Percentiles rank a stretch among this genome's conserved stretches.
Evolutionary conservation across 2,113 vertebrate genomes (phyloP).

Genomic region (Alligator mississippiensis): DNA sequence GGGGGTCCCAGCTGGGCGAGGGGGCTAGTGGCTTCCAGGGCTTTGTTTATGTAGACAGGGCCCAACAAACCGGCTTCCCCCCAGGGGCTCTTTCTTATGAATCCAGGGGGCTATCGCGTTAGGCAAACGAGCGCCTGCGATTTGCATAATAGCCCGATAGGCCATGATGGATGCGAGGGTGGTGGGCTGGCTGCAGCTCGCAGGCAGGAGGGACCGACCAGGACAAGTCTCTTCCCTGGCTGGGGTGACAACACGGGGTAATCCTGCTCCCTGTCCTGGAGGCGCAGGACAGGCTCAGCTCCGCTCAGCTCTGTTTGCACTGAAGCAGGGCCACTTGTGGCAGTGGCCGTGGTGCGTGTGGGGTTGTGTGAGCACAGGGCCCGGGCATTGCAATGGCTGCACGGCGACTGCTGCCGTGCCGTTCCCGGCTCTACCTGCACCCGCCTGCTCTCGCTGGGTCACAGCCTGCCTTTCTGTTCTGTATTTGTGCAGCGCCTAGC

Average conservation of each 20-base stretch:
- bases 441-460: too few species aligned
- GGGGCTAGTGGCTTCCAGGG: constrained; percentile 67
- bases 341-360: too few species aligned
- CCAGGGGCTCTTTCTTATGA: constrained; percentile 79
- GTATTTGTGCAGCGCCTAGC: too few species aligned
- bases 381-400: too few species aligned
- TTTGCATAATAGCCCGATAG: constrained; percentile 80
- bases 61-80: constrained; percentile 80
- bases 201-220: constrained; percentile 58
- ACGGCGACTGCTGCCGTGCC: too few species aligned
- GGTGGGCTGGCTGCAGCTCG: constrained; percentile 73
- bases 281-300: constrained; percentile 61
- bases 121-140: constrained; percentile 83
- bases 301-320: constrained; percentile 11
- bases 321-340: neutral
- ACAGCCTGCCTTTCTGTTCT: too few species aligned
- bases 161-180: constrained; percentile 83
- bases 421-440: too few species aligned
- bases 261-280: constrained; percentile 82
- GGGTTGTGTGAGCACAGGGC: too few species aligned
- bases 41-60: constrained; percentile 88
- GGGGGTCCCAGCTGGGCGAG: constrained; percentile 60
- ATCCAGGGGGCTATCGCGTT: constrained; percentile 81
- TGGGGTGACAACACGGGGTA: constrained; percentile 83
- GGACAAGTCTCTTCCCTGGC: constrained; percentile 66